Base-by-base conservation (phyloP, 2,888 invertebrate genomes). In the Volucella inflata region DNA sequence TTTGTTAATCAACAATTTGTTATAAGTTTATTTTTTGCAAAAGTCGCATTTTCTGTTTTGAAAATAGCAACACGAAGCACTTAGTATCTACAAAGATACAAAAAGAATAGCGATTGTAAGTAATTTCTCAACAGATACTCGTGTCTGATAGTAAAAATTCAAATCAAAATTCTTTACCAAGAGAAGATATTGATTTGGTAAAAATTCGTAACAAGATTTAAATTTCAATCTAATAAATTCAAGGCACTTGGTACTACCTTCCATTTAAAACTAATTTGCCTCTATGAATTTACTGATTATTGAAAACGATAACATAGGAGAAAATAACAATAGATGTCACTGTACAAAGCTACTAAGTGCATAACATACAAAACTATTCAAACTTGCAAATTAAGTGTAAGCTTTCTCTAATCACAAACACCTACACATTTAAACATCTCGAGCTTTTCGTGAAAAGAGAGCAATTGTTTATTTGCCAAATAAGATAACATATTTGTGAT, bases 251-350 rank as follows among this genome's bases (percentile, higher is more conserved):
- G 30, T 30, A 4, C 6, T 50, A 4, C 16, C 17, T 16, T 8
- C n/a, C 9, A 12, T 8, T 44, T n/a, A 8, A 14, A 40, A 40
- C 40, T 40, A 17, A 42, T 51, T 50, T 40, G n/a, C 3, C 12
- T 30, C 6, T 30, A 10, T 17, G 3, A 16, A 30, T 44, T 46
- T 16, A 16, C 55, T 10, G 36, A 53, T n/a, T 42, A 40, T n/a
- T 62, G 60, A 40, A 12, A 38, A 50, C 16, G 51, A n/a, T 1
- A 44, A 6, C 0, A 44, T 36, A 36, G 30, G 12, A 14, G 8
- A 42, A 67, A 44, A 8, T 36, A 16, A 55, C 68, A 44, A 68
- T 42, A 68, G 68, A 68, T 68, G 68, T 68, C 68, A 68, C 55
- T 44, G 14, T 55, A 36, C 42, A 67, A n/a, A 16, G 50, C 17